A percentile compares a stretch with the other conserved stretches of the same genome.
phyloP scores from a whole-genome alignment of 2,113 vertebrate species.

The Corythornis vintsioides region DNA sequence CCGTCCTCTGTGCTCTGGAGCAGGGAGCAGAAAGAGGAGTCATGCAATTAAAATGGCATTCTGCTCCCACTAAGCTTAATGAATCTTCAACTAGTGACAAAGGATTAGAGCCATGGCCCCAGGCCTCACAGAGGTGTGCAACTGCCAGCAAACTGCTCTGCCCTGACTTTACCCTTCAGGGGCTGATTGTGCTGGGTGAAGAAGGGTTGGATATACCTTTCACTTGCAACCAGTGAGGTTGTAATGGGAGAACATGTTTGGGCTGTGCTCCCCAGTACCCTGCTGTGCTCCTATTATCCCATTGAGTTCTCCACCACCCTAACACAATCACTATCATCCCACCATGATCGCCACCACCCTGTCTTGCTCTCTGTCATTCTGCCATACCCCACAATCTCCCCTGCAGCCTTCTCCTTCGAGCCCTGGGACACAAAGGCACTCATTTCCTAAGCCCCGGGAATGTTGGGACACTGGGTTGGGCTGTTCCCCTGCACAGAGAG shows the following conservation, averaged over 20 bases:
- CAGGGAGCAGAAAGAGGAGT: not conserved
- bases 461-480: not conserved
- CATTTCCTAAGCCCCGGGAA: not conserved
- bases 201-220: not conserved
- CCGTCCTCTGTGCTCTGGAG: not conserved
- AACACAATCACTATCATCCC: not conserved
- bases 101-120: not conserved
- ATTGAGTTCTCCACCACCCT: not conserved
- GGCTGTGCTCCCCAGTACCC: not conserved
- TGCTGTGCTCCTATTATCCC: not conserved
- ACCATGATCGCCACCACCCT: not conserved
- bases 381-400: no score
- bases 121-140: rapidly evolving
- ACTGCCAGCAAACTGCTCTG: not conserved
- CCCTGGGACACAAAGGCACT: no score
- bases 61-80: no score
- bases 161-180: not conserved
- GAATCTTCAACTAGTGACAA: no score
- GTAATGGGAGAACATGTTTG: not conserved
- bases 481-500: not conserved
- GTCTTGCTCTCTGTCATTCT: not conserved
- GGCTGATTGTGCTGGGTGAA: not conserved
- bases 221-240: not conserved
- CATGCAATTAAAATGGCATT: no score
- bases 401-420: not conserved